Percentiles rank a stretch among this genome's conserved stretches.
These are phyloP conservation scores for Micrasema minimum DNA, from an alignment of 1,140 invertebrate species.

Conservation along the genomic window DNA sequence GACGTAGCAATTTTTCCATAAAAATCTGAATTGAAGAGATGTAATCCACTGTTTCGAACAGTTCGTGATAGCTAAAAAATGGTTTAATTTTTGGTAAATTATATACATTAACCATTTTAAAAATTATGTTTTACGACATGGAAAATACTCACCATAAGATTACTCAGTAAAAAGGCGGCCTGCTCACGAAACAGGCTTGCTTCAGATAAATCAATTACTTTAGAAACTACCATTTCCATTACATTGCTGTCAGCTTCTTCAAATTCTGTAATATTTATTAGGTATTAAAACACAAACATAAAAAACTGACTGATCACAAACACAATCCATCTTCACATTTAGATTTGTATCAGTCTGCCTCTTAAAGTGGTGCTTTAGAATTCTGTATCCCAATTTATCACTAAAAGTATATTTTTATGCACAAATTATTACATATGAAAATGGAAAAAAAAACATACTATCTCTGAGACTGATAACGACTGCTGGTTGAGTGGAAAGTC, in stretches of 20 bases:
- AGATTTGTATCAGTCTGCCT: too few relatives aligned
- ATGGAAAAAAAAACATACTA: conserved; percentile 21
- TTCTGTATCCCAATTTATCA: too few relatives aligned
- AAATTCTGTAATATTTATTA: conserved; percentile 40
- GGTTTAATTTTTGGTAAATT: too few relatives aligned
- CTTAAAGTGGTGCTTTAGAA: too few relatives aligned
- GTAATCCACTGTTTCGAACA: conserved; percentile 12
- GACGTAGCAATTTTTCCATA: conserved; percentile 36
- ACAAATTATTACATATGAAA: neutral
- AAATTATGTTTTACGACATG: too few relatives aligned
- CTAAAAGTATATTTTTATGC: too few relatives aligned
- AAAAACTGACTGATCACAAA: too few relatives aligned
- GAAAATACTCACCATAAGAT: conserved; percentile 39
- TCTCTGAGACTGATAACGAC: conserved; percentile 34
- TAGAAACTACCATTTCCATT: conserved; percentile 35
- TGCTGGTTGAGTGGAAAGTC: conserved; percentile 31
- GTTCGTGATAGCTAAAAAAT: conserved; percentile 25
- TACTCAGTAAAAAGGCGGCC: conserved; percentile 45
- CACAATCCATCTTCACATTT: too few relatives aligned
- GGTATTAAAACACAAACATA: too few relatives aligned
- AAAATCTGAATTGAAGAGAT: conserved; percentile 38
- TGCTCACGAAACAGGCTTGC: conserved; percentile 47
- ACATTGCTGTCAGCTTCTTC: conserved; percentile 28
- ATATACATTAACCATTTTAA: conserved; percentile 3
- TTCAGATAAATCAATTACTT: conserved; percentile 38